A percentile compares a stretch with the other conserved stretches of the same genome.
Evolutionary conservation across 2,888 invertebrate genomes (phyloP).

Genomic region (Trisateles emortualis): DNA sequence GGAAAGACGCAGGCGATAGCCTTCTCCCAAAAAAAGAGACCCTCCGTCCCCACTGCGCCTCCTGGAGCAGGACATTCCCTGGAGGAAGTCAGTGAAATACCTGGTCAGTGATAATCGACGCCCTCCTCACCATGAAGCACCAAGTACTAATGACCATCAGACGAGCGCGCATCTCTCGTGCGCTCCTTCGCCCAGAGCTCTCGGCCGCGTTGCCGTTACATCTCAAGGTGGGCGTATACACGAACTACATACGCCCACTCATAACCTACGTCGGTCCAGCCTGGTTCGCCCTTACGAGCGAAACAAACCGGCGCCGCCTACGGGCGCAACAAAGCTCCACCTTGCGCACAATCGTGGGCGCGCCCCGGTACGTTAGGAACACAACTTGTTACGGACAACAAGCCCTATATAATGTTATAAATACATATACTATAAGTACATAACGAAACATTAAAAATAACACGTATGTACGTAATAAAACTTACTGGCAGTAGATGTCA

Average conservation of each 20-base stretch:
- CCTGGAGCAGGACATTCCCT: not conserved
- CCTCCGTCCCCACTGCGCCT: not conserved
- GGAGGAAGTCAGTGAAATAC: not conserved
- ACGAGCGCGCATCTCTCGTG: not conserved
- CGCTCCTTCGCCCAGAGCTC: not conserved
- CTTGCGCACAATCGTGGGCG: not conserved
- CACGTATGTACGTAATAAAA: too few species aligned
- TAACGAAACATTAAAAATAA: too few species aligned
- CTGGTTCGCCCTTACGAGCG: not conserved
- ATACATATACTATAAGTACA: too few species aligned
- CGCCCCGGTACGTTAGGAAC: not conserved
- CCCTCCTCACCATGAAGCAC: not conserved
- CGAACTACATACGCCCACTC: not conserved
- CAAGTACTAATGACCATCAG: not conserved
- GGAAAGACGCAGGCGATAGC: slow-evolving; percentile 33
- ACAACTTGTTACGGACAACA: too few species aligned
- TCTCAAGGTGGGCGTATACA: not conserved
- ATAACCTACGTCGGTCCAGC: not conserved
- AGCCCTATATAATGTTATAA: too few species aligned
- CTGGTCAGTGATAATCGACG: not conserved
- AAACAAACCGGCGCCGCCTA: not conserved
- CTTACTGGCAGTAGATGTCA: too few species aligned
- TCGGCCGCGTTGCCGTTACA: not conserved
- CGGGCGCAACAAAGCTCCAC: not conserved
- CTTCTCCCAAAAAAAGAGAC: not conserved